A percentile compares a stretch with the other conserved stretches of the same genome.
Conservation (phyloP, 1,140 invertebrate species). For the Neocloeon triangulifer region DNA sequence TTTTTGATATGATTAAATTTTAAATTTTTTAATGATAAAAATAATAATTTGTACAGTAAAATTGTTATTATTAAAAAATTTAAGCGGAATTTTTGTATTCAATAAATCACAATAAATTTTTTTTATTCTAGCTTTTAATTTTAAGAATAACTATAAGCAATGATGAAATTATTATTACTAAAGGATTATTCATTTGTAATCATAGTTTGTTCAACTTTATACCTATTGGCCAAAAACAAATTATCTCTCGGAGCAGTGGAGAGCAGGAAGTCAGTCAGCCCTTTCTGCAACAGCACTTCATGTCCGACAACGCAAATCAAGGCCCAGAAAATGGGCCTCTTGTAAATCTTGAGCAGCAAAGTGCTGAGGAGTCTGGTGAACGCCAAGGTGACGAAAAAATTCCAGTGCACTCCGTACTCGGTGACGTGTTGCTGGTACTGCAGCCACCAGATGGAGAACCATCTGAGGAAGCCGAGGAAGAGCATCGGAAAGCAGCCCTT, state of each 20-base stretch:
- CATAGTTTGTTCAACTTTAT: too few species aligned
- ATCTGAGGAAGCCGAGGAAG: conserved; percentile 45
- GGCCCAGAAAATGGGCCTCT: conserved; percentile 22
- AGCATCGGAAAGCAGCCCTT: conserved; percentile 25
- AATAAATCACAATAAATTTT: too few species aligned
- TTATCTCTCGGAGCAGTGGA: conserved; percentile 25
- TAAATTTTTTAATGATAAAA: too few species aligned
- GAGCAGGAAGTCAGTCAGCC: conserved; percentile 49
- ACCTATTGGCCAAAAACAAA: too few species aligned
- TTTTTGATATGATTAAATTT: too few species aligned
- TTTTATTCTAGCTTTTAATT: too few species aligned
- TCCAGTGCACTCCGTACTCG: conserved; percentile 93
- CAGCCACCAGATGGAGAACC: conserved; percentile 30
- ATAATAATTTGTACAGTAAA: too few species aligned
- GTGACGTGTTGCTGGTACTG: conserved; percentile 69
- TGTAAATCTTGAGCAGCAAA: conserved; percentile 25
- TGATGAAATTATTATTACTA: too few species aligned
- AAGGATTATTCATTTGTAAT: too few species aligned
- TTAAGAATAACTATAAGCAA: too few species aligned
- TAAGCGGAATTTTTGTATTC: too few species aligned
- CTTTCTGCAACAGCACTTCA: conserved; percentile 36
- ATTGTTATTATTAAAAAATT: too few species aligned
- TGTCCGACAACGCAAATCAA: conserved; percentile 36
- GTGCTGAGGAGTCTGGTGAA: conserved; percentile 51
- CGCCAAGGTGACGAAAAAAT: conserved; percentile 86